Evolutionary conservation across 2,888 invertebrate species (phyloP), one percentile per base, ranked within the genome.

Genomic region (Melinaea menophilus): DNA sequence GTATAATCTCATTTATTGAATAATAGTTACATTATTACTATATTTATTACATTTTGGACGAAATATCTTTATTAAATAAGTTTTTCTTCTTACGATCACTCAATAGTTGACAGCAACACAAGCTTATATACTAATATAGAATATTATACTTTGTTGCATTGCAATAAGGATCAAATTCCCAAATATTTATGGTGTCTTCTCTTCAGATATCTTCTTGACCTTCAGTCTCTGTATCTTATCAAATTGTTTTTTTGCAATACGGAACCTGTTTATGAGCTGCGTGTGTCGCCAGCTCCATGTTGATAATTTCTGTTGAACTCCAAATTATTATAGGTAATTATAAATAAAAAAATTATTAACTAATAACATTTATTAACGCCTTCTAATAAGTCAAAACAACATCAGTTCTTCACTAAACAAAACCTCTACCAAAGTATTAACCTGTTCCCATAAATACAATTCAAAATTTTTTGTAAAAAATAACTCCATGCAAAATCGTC

Each of bases 281-380:
- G 81, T 82, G 48, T 79, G 76, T 61, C 79, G 75, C 89, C 88
- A 88, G 67, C 86, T 88, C 87, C 86, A 87, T 0, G 72, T 56
- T 0, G 83, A 71, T 79, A 84, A 84, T 33, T 77, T 81, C 89
- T 90, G 82, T 73, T 55, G 71, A 72, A 71, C 64, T 35, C 62
- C 67, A 48, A 51, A 48, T 13, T 5, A 31, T 31, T 22, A 22
- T 51, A 31, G 9, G n/a, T 2, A 56, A 62, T 59, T 56, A 56
- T 58, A 63, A 66, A 66, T 22, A 71, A 74, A 75, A 75, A 73
- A 68, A 75, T 2, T 70, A 78, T 77, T 71, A 80, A 81, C 78
- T 72, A 80, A 78, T 75, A 80, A 79, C 74, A 76, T 77, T 85
- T 82, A 83, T 85, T 83, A 75, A 79, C 76, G 77, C 76, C 75